Conservation (phyloP, 2,797 vertebrate species). For the Miichthys miiuy region DNA sequence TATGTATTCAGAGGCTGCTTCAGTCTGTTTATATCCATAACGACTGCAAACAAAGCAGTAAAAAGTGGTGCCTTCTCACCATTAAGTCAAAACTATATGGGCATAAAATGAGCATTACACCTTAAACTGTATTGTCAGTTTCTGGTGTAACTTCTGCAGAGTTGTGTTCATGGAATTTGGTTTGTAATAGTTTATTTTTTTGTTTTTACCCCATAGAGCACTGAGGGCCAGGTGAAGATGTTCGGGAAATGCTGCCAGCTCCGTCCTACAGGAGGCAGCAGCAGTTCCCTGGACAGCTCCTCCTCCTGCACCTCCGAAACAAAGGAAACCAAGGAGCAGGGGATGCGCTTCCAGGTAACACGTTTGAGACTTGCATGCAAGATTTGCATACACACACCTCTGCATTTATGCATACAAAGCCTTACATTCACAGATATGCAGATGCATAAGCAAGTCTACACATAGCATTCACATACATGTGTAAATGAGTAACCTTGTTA, state of each 20-base stretch:
- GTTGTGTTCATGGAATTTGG: not conserved
- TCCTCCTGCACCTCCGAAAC: slow-evolving; percentile 91
- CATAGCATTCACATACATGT: not conserved
- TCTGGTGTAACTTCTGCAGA: not conserved
- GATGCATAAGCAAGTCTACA: not conserved
- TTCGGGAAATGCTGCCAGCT: slow-evolving; percentile 96
- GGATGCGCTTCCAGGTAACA: slow-evolving; percentile 82
- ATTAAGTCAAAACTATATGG: not conserved
- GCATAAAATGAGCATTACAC: not conserved
- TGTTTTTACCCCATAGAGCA: slow-evolving; percentile 82
- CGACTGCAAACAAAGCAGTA: not conserved
- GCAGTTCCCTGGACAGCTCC: slow-evolving; percentile 94
- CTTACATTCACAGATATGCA: not conserved
- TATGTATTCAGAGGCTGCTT: not conserved
- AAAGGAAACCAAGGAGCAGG: slow-evolving; percentile 89
- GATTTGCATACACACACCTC: not conserved
- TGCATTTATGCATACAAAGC: not conserved
- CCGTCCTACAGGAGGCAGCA: slow-evolving; percentile 94
- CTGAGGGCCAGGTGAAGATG: slow-evolving; percentile 91
- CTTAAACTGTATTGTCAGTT: not conserved
- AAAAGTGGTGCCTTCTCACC: not conserved
- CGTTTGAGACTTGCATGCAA: not conserved
- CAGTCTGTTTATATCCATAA: not conserved
- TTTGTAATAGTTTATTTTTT: not conserved
- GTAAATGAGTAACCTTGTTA: not conserved